Evolutionary conservation across 2,113 vertebrate species (phyloP).

Genomic region (Hippocampus zosterae): DNA sequence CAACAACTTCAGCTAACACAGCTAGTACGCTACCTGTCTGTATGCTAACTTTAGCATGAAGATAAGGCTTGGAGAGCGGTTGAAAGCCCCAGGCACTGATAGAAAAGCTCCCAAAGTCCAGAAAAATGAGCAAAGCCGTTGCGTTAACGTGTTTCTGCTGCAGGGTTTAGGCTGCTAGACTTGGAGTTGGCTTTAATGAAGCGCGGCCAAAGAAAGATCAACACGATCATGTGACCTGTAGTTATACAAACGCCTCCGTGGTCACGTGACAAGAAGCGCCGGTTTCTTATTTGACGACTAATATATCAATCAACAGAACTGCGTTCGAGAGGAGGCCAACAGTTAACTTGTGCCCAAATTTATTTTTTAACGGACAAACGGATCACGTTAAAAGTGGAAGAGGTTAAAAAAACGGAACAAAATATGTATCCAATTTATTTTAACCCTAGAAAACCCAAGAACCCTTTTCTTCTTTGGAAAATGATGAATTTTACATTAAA

Average conservation of each 20-base stretch:
- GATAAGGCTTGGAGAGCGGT: background rate
- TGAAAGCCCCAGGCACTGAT: background rate
- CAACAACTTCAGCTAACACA: conserved; percentile 9
- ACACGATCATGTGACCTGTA: conserved; percentile 44
- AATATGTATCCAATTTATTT: too few species aligned
- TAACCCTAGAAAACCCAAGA: too few species aligned
- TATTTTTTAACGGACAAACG: too few species aligned
- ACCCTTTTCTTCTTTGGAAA: too few species aligned
- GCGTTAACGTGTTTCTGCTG: background rate
- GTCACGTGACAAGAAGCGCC: conserved; percentile 46
- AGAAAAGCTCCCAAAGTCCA: background rate
- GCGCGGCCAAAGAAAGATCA: conserved; percentile 14
- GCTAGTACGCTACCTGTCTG: conserved; percentile 16
- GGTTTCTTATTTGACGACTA: background rate
- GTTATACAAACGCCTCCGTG: conserved; percentile 42
- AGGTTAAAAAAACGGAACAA: too few species aligned
- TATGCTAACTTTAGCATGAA: conserved; percentile 32
- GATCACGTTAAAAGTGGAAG: too few species aligned
- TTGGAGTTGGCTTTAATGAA: background rate
- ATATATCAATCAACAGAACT: background rate
- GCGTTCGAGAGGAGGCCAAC: too few species aligned
- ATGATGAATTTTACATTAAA: too few species aligned
- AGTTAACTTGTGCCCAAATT: too few species aligned
- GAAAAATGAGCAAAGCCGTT: background rate
- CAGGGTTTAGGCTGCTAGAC: background rate